Percentiles rank a stretch among this genome's conserved stretches.
Conservation (phyloP, 2,797 vertebrate species). For the Semotilus atromaculatus region DNA sequence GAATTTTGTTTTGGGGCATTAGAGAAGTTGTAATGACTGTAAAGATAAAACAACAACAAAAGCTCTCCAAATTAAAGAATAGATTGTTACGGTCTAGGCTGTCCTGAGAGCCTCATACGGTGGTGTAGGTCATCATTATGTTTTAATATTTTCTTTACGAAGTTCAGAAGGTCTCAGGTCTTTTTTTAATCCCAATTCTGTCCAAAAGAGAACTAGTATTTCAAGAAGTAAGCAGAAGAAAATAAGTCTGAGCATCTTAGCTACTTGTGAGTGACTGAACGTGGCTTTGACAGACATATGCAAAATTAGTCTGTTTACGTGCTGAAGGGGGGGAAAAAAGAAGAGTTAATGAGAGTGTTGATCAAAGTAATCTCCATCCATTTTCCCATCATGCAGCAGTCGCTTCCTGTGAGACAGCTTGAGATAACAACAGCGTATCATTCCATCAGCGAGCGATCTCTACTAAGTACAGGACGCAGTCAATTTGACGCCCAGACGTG, state of each 20-base stretch:
- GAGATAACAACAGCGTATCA: conserved; percentile 54
- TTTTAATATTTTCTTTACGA: not conserved
- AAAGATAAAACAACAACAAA: no score
- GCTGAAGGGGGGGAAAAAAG: conserved; percentile 22
- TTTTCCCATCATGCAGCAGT: conserved; percentile 67
- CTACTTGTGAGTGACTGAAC: conserved; percentile 11
- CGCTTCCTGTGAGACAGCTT: conserved; percentile 58
- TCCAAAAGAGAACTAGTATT: not conserved
- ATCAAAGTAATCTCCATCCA: conserved; percentile 76
- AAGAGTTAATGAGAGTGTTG: conserved; percentile 73
- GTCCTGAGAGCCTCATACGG: not conserved
- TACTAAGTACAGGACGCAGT: conserved; percentile 54
- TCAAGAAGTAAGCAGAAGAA: not conserved
- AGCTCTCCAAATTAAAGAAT: conserved; percentile 3
- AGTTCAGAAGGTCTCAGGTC: not conserved
- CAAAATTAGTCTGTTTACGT: conserved; percentile 43
- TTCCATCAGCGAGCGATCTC: conserved; percentile 51
- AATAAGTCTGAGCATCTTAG: not conserved
- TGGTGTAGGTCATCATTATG: not conserved
- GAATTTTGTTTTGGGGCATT: not conserved
- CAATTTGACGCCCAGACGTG: conserved; percentile 57
- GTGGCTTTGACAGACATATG: conserved; percentile 38
- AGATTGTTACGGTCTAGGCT: not conserved
- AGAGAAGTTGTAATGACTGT: conserved; percentile 31
- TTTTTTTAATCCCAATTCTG: not conserved